phyloP scores from a whole-genome alignment of 2,113 vertebrate genomes.

The Dolichallabes microphthalmus region DNA sequence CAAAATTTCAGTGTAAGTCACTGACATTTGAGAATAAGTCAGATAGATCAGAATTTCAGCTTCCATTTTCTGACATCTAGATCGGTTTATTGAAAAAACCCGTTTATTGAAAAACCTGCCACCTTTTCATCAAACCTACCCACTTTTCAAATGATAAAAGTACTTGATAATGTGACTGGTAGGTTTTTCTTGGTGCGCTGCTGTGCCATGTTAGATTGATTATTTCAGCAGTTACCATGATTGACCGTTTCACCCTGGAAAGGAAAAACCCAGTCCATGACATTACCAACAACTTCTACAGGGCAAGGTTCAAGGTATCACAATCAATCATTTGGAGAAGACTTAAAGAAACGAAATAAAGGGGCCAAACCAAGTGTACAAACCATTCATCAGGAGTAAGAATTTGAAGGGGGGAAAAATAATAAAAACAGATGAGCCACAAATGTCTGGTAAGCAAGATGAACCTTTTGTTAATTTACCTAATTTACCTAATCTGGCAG shows the following conservation, averaged over 20 bases:
- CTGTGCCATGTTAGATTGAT: no score
- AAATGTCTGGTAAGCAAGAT: not conserved
- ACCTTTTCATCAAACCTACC: no score
- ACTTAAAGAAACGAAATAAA: not conserved
- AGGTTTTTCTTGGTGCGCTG: not conserved
- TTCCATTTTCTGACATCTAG: no score
- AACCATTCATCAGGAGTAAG: not conserved
- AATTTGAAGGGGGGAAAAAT: not conserved
- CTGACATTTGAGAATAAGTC: conserved; percentile 36
- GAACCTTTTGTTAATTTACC: not conserved
- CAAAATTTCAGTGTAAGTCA: conserved; percentile 18
- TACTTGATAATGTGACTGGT: not conserved
- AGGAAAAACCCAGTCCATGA: not conserved
- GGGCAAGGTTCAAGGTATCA: not conserved
- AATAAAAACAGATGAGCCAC: not conserved
- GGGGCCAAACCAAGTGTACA: not conserved
- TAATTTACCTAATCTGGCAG: not conserved
- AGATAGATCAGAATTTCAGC: no score
- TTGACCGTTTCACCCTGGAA: no score
- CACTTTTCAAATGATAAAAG: not conserved
- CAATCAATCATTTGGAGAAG: not conserved
- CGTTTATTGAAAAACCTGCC: no score
- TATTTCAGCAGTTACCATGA: no score
- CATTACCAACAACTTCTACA: not conserved
- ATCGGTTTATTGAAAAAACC: no score